phyloP scores from a whole-genome alignment of 2,113 vertebrate genomes.

The Limnothrissa miodon region DNA sequence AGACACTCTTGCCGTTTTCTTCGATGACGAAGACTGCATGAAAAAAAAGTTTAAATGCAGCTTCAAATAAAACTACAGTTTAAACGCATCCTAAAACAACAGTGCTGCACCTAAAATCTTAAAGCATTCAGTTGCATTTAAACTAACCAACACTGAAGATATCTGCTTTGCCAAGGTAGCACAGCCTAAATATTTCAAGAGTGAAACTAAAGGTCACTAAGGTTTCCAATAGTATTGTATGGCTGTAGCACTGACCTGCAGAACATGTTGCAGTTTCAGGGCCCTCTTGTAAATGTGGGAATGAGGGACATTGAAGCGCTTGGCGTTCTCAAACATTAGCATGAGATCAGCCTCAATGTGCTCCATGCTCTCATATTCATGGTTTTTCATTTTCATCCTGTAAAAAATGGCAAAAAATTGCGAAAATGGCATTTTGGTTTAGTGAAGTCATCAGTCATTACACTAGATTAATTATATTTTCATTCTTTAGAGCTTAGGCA shows the following conservation, averaged over 20 bases:
- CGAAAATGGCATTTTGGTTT: too few relatives aligned
- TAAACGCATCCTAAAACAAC: not conserved
- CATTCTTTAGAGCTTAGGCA: too few relatives aligned
- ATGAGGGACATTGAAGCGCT: conserved; percentile 94
- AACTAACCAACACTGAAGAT: not conserved
- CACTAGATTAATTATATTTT: too few relatives aligned
- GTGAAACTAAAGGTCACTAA: not conserved
- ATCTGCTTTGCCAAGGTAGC: not conserved
- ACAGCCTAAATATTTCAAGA: not conserved
- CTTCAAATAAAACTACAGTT: not conserved
- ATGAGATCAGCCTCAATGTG: conserved; percentile 90
- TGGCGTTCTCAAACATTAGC: conserved; percentile 97
- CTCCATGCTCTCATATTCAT: conserved; percentile 92
- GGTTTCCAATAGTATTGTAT: not conserved
- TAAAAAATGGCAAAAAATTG: too few relatives aligned
- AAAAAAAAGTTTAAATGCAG: not conserved
- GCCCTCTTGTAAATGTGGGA: conserved; percentile 96
- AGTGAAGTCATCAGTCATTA: too few relatives aligned
- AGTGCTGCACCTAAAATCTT: not conserved
- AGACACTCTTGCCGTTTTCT: not conserved
- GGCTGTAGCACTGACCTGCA: conserved; percentile 79
- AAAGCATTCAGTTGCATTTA: not conserved
- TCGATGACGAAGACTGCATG: too few relatives aligned
- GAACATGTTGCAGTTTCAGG: conserved; percentile 92
- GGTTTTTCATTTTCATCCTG: conserved; percentile 95